These are phyloP conservation scores for Hippopotamyrus pictus DNA, from an alignment of 2,797 vertebrate genomes.

Conservation along the genomic window DNA sequence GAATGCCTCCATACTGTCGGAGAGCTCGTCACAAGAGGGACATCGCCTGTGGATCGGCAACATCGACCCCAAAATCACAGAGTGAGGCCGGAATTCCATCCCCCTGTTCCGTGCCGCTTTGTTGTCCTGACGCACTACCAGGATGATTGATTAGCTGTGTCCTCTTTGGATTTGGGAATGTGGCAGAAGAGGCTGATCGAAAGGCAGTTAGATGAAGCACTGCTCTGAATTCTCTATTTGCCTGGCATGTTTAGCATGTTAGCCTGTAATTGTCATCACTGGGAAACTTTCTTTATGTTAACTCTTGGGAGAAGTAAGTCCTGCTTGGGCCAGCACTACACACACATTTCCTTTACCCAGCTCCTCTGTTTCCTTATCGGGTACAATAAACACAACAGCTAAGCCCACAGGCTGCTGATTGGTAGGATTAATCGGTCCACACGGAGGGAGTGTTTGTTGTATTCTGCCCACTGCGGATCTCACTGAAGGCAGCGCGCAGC, in stretches of 20 bases:
- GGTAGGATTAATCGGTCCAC: slow-evolving; percentile 72
- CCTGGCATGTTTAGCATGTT: slow-evolving; percentile 70
- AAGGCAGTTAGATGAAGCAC: slow-evolving; percentile 61
- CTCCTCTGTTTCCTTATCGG: slow-evolving; percentile 62
- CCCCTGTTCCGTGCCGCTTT: not conserved
- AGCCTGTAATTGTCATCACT: slow-evolving; percentile 45
- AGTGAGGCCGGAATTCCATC: slow-evolving; percentile 66
- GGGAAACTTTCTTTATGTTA: slow-evolving; percentile 36
- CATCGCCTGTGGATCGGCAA: slow-evolving; percentile 97
- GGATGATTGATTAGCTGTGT: slow-evolving; percentile 60
- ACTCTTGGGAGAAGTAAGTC: slow-evolving; percentile 64
- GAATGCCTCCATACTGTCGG: slow-evolving; percentile 90
- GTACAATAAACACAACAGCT: slow-evolving; percentile 61
- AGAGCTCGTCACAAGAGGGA: slow-evolving; percentile 82
- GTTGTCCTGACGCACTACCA: slow-evolving; percentile 10
- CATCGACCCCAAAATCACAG: slow-evolving; percentile 94
- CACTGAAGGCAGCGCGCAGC: slow-evolving; percentile 16
- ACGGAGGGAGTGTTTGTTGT: slow-evolving; percentile 53
- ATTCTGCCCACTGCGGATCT: slow-evolving; percentile 27
- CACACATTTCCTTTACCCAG: slow-evolving; percentile 69
- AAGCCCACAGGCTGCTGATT: slow-evolving; percentile 62
- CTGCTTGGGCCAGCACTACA: slow-evolving; percentile 65
- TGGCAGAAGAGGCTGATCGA: slow-evolving; percentile 62
- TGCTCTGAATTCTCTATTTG: slow-evolving; percentile 66
- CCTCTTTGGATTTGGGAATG: slow-evolving; percentile 51